phyloP scores from a whole-genome alignment of 2,888 invertebrate species.

The Nasonia oneida region DNA sequence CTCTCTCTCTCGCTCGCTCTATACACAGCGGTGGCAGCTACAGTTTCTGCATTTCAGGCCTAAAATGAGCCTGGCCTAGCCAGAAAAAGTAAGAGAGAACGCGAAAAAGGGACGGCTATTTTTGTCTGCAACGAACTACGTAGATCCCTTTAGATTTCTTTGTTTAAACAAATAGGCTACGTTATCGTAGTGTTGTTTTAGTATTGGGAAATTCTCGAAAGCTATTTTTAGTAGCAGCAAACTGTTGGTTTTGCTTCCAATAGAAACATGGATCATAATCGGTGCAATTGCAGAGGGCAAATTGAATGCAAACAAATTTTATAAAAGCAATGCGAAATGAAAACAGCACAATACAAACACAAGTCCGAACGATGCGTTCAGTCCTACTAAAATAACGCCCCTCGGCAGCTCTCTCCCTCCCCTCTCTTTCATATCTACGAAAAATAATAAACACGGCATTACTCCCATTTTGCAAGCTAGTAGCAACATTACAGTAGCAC shows the following conservation, averaged over 20 bases:
- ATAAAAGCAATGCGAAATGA: no score
- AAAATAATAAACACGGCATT: background rate
- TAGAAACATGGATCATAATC: no score
- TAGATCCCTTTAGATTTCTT: no score
- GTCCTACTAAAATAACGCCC: no score
- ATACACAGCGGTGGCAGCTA: slow-evolving; percentile 13
- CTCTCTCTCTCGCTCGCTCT: slow-evolving; percentile 22
- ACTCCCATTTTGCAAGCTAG: background rate
- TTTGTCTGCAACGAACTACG: background rate
- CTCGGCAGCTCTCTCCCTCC: no score
- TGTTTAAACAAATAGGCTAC: background rate
- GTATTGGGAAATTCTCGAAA: no score
- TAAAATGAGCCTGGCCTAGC: slow-evolving; percentile 28
- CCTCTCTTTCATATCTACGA: background rate
- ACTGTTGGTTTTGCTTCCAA: no score
- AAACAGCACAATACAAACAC: no score
- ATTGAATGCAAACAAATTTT: no score
- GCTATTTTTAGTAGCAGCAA: no score
- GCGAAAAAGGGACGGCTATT: slow-evolving; percentile 9
- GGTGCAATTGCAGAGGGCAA: no score
- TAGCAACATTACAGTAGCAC: background rate
- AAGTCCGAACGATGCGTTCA: no score
- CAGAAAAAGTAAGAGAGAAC: background rate
- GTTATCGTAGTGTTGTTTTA: background rate
- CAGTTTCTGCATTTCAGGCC: slow-evolving; percentile 50